A percentile compares a stretch with the other conserved stretches of the same genome.
Conservation (phyloP, 2,797 vertebrate species). For the Falco concolor region DNA sequence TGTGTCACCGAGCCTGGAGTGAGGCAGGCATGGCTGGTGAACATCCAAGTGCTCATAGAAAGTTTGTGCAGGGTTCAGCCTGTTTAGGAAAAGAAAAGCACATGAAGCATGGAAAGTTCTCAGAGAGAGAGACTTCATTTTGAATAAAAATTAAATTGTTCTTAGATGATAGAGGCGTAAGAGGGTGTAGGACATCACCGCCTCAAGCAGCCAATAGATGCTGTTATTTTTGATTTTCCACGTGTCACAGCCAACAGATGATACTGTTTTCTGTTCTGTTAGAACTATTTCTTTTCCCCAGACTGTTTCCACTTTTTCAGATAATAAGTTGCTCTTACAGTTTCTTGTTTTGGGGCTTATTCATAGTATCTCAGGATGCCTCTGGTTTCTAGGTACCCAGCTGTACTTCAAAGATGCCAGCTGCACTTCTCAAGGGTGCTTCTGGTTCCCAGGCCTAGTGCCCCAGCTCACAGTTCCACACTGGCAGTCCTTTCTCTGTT, state of each 20-base stretch:
- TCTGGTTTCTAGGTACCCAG: neutral
- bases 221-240: neutral
- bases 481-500: neutral
- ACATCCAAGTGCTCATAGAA: rapidly evolving
- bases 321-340: neutral
- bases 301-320: neutral
- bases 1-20: neutral
- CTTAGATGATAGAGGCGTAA: neutral
- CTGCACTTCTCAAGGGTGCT: neutral
- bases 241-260: neutral
- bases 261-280: neutral
- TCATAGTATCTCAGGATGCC: neutral
- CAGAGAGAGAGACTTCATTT: neutral
- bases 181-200: neutral
- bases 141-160: neutral
- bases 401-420: neutral
- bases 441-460: neutral
- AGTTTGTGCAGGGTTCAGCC: neutral
- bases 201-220: neutral
- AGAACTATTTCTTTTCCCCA: neutral
- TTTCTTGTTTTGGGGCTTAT: neutral
- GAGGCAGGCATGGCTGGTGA: neutral
- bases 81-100: neutral
- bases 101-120: neutral
- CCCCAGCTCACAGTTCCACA: neutral